Percentiles rank a stretch among this genome's conserved stretches.
These are phyloP conservation scores for Loris lydekkerianus DNA, from an alignment of 2,797 vertebrate genomes.

Conservation along the genomic window DNA sequence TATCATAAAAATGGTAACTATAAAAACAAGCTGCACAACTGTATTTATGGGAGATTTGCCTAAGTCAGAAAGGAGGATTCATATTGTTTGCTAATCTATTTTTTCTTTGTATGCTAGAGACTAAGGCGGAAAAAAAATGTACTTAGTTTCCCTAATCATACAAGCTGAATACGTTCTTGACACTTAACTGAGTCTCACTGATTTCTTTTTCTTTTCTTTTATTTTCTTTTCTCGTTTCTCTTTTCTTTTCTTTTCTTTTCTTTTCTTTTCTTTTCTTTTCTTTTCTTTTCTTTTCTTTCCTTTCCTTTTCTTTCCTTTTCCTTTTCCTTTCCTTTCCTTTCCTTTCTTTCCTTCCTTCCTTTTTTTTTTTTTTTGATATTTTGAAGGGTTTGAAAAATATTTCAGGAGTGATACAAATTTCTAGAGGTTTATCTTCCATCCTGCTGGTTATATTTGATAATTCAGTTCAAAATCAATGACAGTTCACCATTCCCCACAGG, in stretches of 20 bases:
- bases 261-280: too few relatives aligned
- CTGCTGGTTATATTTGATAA: constrained; percentile 62
- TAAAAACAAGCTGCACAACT: constrained; percentile 79
- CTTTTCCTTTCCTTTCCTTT: too few relatives aligned
- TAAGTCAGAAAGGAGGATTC: constrained; percentile 70
- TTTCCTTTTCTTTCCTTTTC: too few relatives aligned
- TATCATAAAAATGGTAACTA: constrained; percentile 81
- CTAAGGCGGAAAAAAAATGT: constrained; percentile 52
- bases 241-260: too few relatives aligned
- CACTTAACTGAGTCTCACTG: background rate
- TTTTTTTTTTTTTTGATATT: background rate
- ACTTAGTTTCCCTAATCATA: background rate
- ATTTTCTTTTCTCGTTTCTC: too few relatives aligned
- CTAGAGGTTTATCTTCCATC: constrained; percentile 53
- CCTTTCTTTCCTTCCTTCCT: too few relatives aligned
- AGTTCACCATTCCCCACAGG: background rate
- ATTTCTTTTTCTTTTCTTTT: background rate
- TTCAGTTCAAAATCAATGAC: constrained; percentile 78
- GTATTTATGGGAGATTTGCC: constrained; percentile 74
- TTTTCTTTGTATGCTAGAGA: constrained; percentile 27
- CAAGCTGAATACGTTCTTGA: constrained; percentile 28
- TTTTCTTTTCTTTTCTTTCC: background rate
- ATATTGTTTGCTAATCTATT: constrained; percentile 29
- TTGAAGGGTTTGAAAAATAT: background rate
- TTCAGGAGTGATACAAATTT: background rate